Evolutionary conservation across 2,113 vertebrate genomes (phyloP), one percentile per base, ranked within the genome.

Genomic region (Zosterops lateralis): DNA sequence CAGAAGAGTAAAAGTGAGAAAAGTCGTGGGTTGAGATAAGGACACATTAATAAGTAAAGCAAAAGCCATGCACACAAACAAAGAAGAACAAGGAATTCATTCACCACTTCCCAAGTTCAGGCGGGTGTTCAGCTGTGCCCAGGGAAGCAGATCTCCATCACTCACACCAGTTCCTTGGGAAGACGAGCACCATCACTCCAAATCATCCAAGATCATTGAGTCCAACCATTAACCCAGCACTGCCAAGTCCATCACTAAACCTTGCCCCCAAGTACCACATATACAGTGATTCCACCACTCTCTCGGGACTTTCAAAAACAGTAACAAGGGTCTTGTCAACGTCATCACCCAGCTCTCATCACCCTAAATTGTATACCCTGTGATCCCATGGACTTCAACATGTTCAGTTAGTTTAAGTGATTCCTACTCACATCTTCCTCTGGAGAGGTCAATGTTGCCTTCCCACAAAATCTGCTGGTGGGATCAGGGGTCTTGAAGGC

Each of bases 11-110:
- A 40, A 82, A 76, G 87, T 76, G 71, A 76, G 87, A 89, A 76
- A 89, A 89, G 56, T 42, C 8, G 24, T 67, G 34, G 48, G 87
- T 83, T 83, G 71, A 76, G 48, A 62, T 83, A 22, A 89, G 87
- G 79, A 83, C 87, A 83, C 56, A 76, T 83, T 70, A 89, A 83
- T 83, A 89, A 89, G 71, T 76, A 70, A 89, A 83, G 71, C 12
- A 70, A 70, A 48, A 83, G 48, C 48, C 62, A 36, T 26, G 25
- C 34, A 56, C 34, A 62, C 14, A 70, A 68, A 56, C 31, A 83
- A 19, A 70, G 48, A 40, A 83, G 44, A 83, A 44, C 34, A 76
- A 76, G 48, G 42, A 76, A 76, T 76, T 83, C 34, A 76, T 56
- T 89, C 71, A 75, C 48, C 31, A 28, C 25, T 68, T 54, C 48